These are phyloP conservation scores for Dysidea cf. avara DNA, from an alignment of 37 sponge, comb jelly and placozoan genomes.

Conservation along the genomic window DNA sequence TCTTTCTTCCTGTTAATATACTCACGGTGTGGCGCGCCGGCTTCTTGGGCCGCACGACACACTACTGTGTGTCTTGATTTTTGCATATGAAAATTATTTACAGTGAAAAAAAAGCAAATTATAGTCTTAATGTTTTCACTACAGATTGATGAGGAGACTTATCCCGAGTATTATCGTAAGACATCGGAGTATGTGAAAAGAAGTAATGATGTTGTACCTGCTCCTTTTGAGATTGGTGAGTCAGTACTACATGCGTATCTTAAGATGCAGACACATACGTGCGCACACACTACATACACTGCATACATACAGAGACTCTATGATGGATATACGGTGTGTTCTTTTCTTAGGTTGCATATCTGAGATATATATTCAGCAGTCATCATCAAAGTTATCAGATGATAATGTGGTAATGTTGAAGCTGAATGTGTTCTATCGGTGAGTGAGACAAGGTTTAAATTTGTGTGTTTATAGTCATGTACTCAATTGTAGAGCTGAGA, in stretches of 20 bases:
- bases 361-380: constrained; percentile 16
- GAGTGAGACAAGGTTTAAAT: not conserved
- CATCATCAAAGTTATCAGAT: constrained; percentile 9
- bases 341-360: constrained; percentile 61
- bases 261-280: too few species aligned
- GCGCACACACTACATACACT: not conserved
- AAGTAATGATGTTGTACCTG: constrained; percentile 73
- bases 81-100: too few species aligned
- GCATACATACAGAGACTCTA: not conserved
- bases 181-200: constrained; percentile 83
- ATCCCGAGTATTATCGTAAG: constrained; percentile 89
- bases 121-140: too few species aligned
- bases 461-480: not conserved
- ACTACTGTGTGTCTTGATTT: too few species aligned
- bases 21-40: too few species aligned
- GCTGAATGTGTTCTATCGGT: constrained; percentile 69
- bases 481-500: constrained; percentile 78
- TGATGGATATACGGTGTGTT: too few species aligned
- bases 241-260: too few species aligned
- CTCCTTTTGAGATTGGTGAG: constrained; percentile 81
- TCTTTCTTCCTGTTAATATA: too few species aligned
- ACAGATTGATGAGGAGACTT: constrained; percentile 44
- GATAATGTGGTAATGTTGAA: constrained; percentile 14
- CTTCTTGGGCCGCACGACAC: too few species aligned
- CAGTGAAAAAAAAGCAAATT: too few species aligned